Base-by-base conservation (phyloP, 1,140 invertebrate genomes). In the Bombus vancouverensis region DNA sequence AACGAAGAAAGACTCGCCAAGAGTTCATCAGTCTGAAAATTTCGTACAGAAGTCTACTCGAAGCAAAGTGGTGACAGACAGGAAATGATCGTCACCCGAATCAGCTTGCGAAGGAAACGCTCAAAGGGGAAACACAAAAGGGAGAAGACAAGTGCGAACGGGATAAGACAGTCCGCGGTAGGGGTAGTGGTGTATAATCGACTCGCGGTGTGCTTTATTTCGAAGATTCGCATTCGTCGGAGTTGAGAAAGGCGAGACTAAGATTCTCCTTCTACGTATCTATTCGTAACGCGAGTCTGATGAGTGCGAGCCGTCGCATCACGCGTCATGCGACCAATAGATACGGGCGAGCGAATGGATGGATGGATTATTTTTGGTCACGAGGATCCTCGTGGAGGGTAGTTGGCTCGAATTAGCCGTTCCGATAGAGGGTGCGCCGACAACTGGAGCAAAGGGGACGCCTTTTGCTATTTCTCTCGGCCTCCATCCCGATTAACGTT, bases 401-500 rank as follows among this genome's bases (percentile, higher is more conserved):
- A 57, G 88, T 53, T 81, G 80, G 59, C 84, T 87, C 68, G 82
- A 90, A 90, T 90, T 89, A 90, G 83, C 59, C 65, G 39, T 76
- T 39, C 37, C 28, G 53, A 66, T 47, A 81, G 78, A 88, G 89
- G 86, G 86, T 85, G 89, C 83, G 70, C 70, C 81, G 62, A 75
- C 85, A 80, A 86, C 81, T 78, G 47, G 70, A 47, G 73, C 53
- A 34, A 57, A 81, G 44, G 62, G 73, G 70, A 65, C 39, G 79
- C 66, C 75, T 88, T 87, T 88, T 76, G 78, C 75, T 47, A 78
- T 82, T 90, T 90, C 89, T 79, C 89, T 62, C 65, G 85, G 81
- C 25, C 42, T 79, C 71, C 74, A 87, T 89, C 34, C 42, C 79
- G 87, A 89, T 91, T 88, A 91, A 87, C 77, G 85, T 87, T 89